Conservation (phyloP, 2,888 invertebrate genomes). For the Xylota sylvarum region DNA sequence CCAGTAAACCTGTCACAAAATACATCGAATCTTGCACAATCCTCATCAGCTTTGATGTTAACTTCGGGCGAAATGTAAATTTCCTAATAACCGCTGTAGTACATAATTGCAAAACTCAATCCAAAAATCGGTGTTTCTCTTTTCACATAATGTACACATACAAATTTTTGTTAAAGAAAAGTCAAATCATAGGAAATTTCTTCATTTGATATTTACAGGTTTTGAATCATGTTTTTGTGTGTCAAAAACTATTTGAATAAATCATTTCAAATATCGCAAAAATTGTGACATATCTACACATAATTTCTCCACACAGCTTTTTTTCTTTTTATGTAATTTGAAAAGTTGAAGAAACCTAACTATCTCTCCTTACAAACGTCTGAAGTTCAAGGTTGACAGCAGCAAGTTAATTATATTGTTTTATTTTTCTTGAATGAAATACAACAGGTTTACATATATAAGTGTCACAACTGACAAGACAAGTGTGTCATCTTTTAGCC, state of each 20-base stretch:
- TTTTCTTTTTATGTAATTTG: not conserved
- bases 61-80: constrained; percentile 1
- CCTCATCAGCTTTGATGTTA: not conserved
- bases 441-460: constrained; percentile 48
- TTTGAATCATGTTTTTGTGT: not conserved
- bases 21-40: constrained; percentile 15
- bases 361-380: constrained; percentile 25
- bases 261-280: not conserved
- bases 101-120: not conserved
- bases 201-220: not conserved
- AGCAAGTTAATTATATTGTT: not conserved
- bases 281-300: constrained; percentile 7
- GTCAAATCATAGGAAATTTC: constrained; percentile 18
- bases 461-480: constrained; percentile 44
- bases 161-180: not conserved
- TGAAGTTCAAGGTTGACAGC: constrained; percentile 65
- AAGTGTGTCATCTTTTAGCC: constrained; percentile 21
- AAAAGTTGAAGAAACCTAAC: constrained; percentile 24
- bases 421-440: constrained; percentile 14
- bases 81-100: constrained; percentile 2
- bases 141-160: not conserved
- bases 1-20: not conserved
- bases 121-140: not conserved
- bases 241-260: constrained; percentile 16
- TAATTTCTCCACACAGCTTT: not conserved